Evolutionary conservation across 2,113 vertebrate genomes (phyloP), one percentile per base, ranked within the genome.

Genomic region (Percina caprodes): DNA sequence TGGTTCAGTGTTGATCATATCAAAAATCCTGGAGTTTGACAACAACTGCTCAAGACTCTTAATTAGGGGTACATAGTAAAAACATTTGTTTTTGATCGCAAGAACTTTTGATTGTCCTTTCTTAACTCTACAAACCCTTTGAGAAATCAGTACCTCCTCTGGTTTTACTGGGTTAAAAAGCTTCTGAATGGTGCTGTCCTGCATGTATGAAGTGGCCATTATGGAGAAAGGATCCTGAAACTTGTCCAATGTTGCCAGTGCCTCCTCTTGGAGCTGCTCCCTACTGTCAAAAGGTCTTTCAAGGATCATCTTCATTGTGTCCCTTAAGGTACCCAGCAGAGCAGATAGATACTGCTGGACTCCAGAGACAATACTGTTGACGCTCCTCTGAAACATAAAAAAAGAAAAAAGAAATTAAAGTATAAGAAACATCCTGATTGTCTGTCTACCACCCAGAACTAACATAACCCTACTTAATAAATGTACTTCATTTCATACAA

Each of bases 301-400:
- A 21, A 75, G 21, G 49, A 65, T 51, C 21, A 2, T 63, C 19
- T 63, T 63, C 48, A 74, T 54, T 23, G 46, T 62, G 30, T 74
- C 59, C 26, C 46, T 62, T 30, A 62, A 18, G 30, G 59, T 56
- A 14, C 5, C 6, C 23, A 62, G 69, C 46, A 59, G 71, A 74
- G 71, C 2, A 62, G 60, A n/a, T 74, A 54, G 59, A 63, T 74
- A 74, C 48, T 74, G 59, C 60, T 63, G 60, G 59, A 74, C 59
- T 63, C 8, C 52, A 63, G 59, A 74, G 2, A 74, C 52, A 63
- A 74, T 46, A 33, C 33, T 33, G 5, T 33, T 33, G 33, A 33
- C 33, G 33, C 33, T 6, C 33, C 33, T 35, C 33, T 35, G 33
- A 35, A 35, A 35, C 33, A 35, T 35, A 35, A 35, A 35, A 35